phyloP scores from a whole-genome alignment of 2,797 vertebrate genomes.

The Hephaestus fuliginosus region DNA sequence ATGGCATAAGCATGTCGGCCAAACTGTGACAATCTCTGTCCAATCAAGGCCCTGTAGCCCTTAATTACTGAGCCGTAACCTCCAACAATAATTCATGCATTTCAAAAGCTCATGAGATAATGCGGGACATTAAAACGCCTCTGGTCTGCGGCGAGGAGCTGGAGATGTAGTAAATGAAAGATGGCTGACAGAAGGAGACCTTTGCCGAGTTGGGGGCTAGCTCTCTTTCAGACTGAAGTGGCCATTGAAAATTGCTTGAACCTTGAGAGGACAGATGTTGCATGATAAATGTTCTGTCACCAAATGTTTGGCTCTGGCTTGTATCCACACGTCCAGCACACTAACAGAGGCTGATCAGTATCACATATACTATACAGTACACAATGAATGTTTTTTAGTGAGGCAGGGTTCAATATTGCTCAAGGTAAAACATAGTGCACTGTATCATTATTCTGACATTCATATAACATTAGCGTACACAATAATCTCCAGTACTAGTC shows the following conservation, averaged over 20 bases:
- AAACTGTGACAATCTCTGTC: slow-evolving; percentile 75
- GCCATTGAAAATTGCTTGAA: slow-evolving; percentile 64
- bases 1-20: slow-evolving; percentile 56
- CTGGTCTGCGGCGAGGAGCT: slow-evolving; percentile 69
- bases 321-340: slow-evolving; percentile 10
- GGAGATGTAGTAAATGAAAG: slow-evolving; percentile 72
- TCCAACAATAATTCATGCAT: slow-evolving; percentile 81
- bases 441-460: neutral
- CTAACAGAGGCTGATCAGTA: neutral
- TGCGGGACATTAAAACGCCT: slow-evolving; percentile 75
- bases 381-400: neutral
- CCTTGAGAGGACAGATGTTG: slow-evolving; percentile 53
- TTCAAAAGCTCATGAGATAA: slow-evolving; percentile 82
- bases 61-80: slow-evolving; percentile 83
- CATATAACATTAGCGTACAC: neutral
- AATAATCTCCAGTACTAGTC: neutral
- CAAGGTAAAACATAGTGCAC: neutral
- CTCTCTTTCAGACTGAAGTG: slow-evolving; percentile 66
- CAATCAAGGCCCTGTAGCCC: slow-evolving; percentile 76
- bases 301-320: slow-evolving; percentile 26
- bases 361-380: neutral
- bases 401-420: neutral
- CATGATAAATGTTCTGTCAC: slow-evolving; percentile 61
- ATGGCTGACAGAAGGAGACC: slow-evolving; percentile 69
- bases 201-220: slow-evolving; percentile 57